phyloP scores from a whole-genome alignment of 2,113 vertebrate species.

The Corythaixoides concolor region DNA sequence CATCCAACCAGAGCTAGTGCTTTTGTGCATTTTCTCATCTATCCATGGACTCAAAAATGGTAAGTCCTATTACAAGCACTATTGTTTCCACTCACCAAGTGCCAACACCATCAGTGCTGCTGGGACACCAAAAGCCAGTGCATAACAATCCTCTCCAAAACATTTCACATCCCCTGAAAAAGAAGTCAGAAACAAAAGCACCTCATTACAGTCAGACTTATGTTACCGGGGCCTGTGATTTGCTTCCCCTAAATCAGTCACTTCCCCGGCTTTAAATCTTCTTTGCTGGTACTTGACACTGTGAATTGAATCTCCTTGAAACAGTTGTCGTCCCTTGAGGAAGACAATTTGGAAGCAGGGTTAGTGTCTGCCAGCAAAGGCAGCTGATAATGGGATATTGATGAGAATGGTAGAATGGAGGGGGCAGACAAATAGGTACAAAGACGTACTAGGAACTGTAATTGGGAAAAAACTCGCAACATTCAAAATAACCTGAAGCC shows the following conservation, averaged over 20 bases:
- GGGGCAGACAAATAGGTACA: not conserved
- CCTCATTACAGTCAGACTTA: constrained; percentile 10
- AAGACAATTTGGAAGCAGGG: constrained; percentile 40
- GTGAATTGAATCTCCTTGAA: constrained; percentile 55
- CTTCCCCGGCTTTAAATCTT: constrained; percentile 22
- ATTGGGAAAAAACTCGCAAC: not conserved
- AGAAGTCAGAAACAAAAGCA: constrained; percentile 13
- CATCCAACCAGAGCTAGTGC: not conserved
- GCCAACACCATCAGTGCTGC: constrained; percentile 90
- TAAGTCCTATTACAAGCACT: not conserved
- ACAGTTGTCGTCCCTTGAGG: constrained; percentile 18
- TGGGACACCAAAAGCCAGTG: constrained; percentile 93
- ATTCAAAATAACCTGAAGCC: not conserved
- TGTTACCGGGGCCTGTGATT: not conserved
- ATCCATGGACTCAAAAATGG: not conserved
- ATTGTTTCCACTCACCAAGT: constrained; percentile 79
- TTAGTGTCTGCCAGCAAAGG: constrained; percentile 11
- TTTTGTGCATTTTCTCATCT: not conserved
- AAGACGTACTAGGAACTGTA: not conserved
- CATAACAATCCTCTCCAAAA: constrained; percentile 93
- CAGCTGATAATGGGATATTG: constrained; percentile 37
- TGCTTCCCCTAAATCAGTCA: constrained; percentile 11
- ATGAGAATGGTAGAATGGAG: not conserved
- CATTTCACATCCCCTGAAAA: constrained; percentile 90
- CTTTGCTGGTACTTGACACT: constrained; percentile 4